Conservation (phyloP, 2,888 invertebrate species). For the Melanchra persicariae region DNA sequence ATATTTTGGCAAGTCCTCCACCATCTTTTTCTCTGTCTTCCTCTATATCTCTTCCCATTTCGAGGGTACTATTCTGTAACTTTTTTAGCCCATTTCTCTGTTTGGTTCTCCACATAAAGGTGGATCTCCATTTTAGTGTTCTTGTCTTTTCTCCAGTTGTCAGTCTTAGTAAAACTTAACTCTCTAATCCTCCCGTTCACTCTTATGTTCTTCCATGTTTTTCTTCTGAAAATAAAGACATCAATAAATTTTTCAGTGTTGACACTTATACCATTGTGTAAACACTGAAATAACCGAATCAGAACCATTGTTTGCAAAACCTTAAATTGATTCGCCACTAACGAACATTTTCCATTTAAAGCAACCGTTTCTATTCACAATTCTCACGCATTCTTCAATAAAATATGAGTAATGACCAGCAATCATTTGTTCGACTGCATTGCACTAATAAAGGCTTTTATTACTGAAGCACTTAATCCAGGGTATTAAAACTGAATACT, state of each 20-base stretch:
- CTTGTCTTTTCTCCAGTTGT: no score
- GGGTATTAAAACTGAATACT: constrained; percentile 61
- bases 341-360: constrained; percentile 33
- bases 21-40: no score
- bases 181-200: not conserved
- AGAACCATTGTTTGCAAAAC: not conserved
- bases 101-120: no score
- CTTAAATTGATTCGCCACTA: constrained; percentile 28
- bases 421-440: constrained; percentile 70
- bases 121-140: no score
- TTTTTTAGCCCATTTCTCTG: no score
- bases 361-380: constrained; percentile 15
- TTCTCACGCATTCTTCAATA: constrained; percentile 59
- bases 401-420: constrained; percentile 62
- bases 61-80: no score
- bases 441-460: constrained; percentile 49
- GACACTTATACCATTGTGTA: no score
- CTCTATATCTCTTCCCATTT: no score
- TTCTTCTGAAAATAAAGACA: not conserved
- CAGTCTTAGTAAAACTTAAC: not conserved
- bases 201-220: not conserved
- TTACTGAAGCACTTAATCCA: constrained; percentile 61
- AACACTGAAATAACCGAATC: not conserved
- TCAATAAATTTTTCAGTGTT: not conserved
- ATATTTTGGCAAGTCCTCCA: no score